Percentiles rank a stretch among this genome's conserved stretches.
Evolutionary conservation across 1,140 invertebrate genomes (phyloP).

Genomic region (Palaemon carinicauda): DNA sequence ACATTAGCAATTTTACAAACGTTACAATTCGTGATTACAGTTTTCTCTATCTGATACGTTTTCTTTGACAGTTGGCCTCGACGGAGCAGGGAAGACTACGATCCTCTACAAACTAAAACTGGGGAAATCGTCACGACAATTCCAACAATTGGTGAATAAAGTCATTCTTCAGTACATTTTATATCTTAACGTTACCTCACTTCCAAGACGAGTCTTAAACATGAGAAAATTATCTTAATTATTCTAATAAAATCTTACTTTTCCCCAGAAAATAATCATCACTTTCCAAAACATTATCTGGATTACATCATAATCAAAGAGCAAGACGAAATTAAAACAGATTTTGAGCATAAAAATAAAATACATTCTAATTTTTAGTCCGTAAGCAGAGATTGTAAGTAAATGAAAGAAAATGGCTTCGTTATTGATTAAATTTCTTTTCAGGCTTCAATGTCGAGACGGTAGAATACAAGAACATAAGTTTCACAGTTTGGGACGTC

Average conservation of each 20-base stretch:
- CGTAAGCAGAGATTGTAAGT: too few species aligned
- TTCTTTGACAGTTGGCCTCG: conserved; percentile 66
- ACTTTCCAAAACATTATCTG: too few species aligned
- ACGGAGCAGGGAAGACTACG: conserved; percentile 73
- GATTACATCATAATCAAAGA: too few species aligned
- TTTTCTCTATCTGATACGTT: not conserved
- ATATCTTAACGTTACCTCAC: too few species aligned
- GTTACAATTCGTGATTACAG: not conserved
- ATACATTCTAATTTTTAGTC: too few species aligned
- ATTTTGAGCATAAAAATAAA: too few species aligned
- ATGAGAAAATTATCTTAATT: too few species aligned
- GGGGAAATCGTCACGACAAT: conserved; percentile 73
- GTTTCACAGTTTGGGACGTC: conserved; percentile 69
- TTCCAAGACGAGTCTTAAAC: too few species aligned
- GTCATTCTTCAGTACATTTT: too few species aligned
- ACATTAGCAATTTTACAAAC: not conserved
- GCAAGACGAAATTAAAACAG: too few species aligned
- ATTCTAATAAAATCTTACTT: too few species aligned
- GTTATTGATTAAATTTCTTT: not conserved
- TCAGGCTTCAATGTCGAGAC: conserved; percentile 65
- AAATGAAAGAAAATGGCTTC: not conserved
- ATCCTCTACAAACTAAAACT: conserved; percentile 73
- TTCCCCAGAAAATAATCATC: too few species aligned
- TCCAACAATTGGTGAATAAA: conserved; percentile 70
- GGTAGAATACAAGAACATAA: conserved; percentile 65